A percentile compares a stretch with the other conserved stretches of the same genome.
Conservation (phyloP, 2,797 vertebrate species). For the Holocentrus rufus region DNA sequence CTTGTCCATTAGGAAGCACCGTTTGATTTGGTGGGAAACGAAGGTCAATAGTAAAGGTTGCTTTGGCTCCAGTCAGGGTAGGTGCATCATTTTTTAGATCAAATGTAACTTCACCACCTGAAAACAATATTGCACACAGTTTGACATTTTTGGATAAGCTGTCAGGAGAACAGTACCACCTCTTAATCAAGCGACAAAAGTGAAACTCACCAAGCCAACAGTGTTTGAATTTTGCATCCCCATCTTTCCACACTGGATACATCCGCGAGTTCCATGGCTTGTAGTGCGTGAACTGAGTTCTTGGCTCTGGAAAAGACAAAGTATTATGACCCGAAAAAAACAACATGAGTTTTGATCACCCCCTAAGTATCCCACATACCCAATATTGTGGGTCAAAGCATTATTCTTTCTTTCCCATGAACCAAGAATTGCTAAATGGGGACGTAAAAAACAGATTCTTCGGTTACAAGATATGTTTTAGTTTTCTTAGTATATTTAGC, state of each 20-base stretch:
- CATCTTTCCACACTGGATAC: constrained; percentile 89
- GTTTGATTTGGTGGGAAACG: constrained; percentile 89
- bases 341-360: too few relatives aligned
- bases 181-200: not conserved
- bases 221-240: constrained; percentile 78
- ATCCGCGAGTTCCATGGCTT: constrained; percentile 86
- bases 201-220: constrained; percentile 88
- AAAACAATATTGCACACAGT: constrained; percentile 14
- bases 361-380: not conserved
- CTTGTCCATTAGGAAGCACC: constrained; percentile 83
- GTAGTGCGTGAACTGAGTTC: constrained; percentile 79
- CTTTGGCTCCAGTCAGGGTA: constrained; percentile 87
- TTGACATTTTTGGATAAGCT: not conserved
- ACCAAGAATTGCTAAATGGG: not conserved
- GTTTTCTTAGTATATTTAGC: not conserved
- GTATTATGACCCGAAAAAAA: too few relatives aligned
- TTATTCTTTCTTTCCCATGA: not conserved
- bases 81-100: constrained; percentile 89
- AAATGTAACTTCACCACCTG: constrained; percentile 90
- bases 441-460: too few relatives aligned
- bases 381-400: not conserved
- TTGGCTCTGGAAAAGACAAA: constrained; percentile 73
- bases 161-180: not conserved
- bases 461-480: not conserved
- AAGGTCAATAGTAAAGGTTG: constrained; percentile 88